Percentiles rank a stretch among this genome's conserved stretches.
Evolutionary conservation across 2,113 vertebrate genomes (phyloP).

Genomic region (Ophthalmolycus amberensis): DNA sequence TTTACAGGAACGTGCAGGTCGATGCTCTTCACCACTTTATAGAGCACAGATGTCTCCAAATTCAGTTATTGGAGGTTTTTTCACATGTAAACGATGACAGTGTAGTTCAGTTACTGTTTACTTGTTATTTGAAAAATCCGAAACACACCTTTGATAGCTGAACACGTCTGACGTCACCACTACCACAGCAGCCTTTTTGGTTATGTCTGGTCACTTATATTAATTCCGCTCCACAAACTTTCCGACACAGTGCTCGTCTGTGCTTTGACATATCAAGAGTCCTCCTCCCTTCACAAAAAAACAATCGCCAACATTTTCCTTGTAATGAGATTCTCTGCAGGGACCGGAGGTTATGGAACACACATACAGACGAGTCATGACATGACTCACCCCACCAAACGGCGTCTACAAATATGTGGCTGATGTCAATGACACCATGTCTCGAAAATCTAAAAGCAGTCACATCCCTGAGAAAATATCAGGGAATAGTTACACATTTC

Average conservation of each 20-base stretch:
- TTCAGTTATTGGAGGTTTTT: background rate
- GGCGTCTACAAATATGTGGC: constrained; percentile 66
- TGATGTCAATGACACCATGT: constrained; percentile 77
- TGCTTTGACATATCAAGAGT: constrained; percentile 66
- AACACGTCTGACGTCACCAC: background rate
- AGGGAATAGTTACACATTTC: constrained; percentile 66
- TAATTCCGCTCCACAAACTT: constrained; percentile 37
- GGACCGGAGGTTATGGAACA: constrained; percentile 68
- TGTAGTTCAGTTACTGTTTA: background rate
- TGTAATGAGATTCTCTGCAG: constrained; percentile 75
- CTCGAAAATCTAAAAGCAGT: constrained; percentile 56
- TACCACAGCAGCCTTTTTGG: constrained; percentile 3
- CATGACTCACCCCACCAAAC: constrained; percentile 71
- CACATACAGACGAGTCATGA: constrained; percentile 70
- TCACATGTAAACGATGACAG: background rate
- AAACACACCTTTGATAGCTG: constrained; percentile 3
- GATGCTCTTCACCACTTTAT: background rate
- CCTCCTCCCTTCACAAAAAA: constrained; percentile 60
- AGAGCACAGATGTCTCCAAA: background rate
- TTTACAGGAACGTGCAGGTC: background rate
- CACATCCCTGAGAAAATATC: constrained; percentile 66
- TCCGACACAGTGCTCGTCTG: constrained; percentile 30
- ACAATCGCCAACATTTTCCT: constrained; percentile 63
- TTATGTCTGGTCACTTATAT: constrained; percentile 57
- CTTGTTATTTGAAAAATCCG: background rate